Base-by-base conservation (phyloP, 2,113 vertebrate species). In the Lipotes vexillifer region DNA sequence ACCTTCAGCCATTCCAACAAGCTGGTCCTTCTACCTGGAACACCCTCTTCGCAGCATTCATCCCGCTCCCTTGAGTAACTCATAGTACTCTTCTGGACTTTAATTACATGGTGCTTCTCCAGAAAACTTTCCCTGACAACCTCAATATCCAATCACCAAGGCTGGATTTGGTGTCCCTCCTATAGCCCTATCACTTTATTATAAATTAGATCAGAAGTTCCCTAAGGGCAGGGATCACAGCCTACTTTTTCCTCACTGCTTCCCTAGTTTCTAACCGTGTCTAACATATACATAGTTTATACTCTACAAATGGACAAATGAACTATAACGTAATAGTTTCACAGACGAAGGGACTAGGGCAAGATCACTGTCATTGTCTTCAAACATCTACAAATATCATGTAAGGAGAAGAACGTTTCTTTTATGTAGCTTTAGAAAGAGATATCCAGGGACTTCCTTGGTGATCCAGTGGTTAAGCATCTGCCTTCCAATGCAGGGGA, bases 371-470 rank as follows among this genome's bases (percentile, higher is more conserved):
- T n/a, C n/a, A 93, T 36, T 84, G 71, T 63, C 61, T 96, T 95
- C 46, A 87, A 93, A 94, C 57, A 96, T 29, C 14, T 93, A 80
- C 15, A 88, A 59, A 77, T 77, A 57, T 55, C 74, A 57, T 8
- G 2, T 5, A 83, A 91, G 21, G 38, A 61, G 38, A 90, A 57
- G 25, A 80, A 68, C 27, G 38, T 71, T 94, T 87, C 88, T 95
- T 89, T 21, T 49, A 91, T 33, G 8, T 61, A 85, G 77, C 86
- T 95, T 93, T 66, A 94, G 75, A 93, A 87, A 52, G 20, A 97
- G 75, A 9, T 3, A 75, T 3, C 2, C 69, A 15, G 81, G 52
- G 52, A 52, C 52, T 52, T 52, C 52, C 52, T 52, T 52, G 1
- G 52, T 52, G 52, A 15, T 52, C 52, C 52, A 52, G 52, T 52